Percentiles rank a stretch among this genome's conserved stretches.
Conservation (phyloP, 2,888 invertebrate species). For the Ptychoptera albimana region DNA sequence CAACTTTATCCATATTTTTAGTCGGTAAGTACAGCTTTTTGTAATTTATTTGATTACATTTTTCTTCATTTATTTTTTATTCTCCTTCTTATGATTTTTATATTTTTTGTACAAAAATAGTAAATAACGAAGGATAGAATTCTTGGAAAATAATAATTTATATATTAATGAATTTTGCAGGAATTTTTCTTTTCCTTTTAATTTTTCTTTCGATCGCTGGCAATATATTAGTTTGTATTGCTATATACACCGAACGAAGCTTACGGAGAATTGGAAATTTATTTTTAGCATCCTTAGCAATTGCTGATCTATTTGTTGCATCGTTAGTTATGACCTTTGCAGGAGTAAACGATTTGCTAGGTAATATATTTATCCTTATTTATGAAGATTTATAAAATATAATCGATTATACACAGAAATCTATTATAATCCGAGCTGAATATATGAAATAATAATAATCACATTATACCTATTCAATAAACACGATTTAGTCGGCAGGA, state of each 20-base stretch:
- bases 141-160: conserved; percentile 1
- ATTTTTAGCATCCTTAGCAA: conserved; percentile 88
- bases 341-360: conserved; percentile 89
- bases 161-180: conserved; percentile 31
- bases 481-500: too few relatives aligned
- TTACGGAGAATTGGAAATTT: conserved; percentile 78
- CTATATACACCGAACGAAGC: conserved; percentile 90
- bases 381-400: too few relatives aligned
- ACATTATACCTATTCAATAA: too few relatives aligned
- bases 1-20: conserved; percentile 62
- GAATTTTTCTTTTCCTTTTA: conserved; percentile 72
- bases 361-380: conserved; percentile 24
- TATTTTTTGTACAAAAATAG: too few relatives aligned
- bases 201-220: conserved; percentile 91
- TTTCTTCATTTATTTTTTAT: too few relatives aligned
- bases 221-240: conserved; percentile 91
- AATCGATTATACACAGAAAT: too few relatives aligned
- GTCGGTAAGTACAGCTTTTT: conserved; percentile 41
- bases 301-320: conserved; percentile 94
- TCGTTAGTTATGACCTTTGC: conserved; percentile 98
- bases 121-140: too few relatives aligned
- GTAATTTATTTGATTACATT: background rate
- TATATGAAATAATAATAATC: too few relatives aligned
- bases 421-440: too few relatives aligned
- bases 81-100: background rate